Evolutionary conservation across 2,888 invertebrate species (phyloP).

Genomic region (Agonopterix heracliana): DNA sequence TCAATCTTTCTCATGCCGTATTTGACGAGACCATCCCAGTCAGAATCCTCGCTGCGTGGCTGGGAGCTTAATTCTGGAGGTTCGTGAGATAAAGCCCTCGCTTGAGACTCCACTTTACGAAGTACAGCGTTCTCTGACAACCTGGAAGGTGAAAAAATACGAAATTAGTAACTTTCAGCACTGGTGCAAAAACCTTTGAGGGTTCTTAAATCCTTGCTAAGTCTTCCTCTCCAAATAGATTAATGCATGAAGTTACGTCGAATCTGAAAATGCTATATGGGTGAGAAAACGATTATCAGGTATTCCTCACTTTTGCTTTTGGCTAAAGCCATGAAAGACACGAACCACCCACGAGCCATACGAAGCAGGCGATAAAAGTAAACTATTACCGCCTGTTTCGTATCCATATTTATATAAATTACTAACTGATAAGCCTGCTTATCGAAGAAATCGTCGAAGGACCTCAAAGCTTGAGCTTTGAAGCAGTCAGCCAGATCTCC

Average conservation of each 20-base stretch:
- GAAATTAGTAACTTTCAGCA: background rate
- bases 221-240: too few species aligned
- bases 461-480: conserved; percentile 85
- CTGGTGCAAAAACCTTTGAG: too few species aligned
- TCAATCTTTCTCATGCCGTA: conserved; percentile 85
- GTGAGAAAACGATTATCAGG: too few species aligned
- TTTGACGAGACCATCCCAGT: conserved; percentile 89
- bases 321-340: too few species aligned
- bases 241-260: too few species aligned
- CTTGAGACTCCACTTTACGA: conserved; percentile 81
- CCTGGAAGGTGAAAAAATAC: conserved; percentile 39
- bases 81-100: conserved; percentile 81
- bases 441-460: conserved; percentile 87
- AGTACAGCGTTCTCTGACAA: conserved; percentile 84
- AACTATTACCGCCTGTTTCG: too few species aligned
- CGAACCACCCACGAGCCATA: too few species aligned
- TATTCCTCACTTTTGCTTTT: too few species aligned
- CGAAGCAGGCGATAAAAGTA: too few species aligned
- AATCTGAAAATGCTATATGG: too few species aligned
- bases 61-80: conserved; percentile 84
- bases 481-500: conserved; percentile 92
- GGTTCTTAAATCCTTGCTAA: too few species aligned
- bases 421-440: conserved; percentile 76
- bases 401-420: background rate
- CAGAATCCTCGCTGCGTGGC: conserved; percentile 83